A percentile compares a stretch with the other conserved stretches of the same genome.
Evolutionary conservation across 2,888 invertebrate genomes (phyloP).

Genomic region (Sericinus montela): DNA sequence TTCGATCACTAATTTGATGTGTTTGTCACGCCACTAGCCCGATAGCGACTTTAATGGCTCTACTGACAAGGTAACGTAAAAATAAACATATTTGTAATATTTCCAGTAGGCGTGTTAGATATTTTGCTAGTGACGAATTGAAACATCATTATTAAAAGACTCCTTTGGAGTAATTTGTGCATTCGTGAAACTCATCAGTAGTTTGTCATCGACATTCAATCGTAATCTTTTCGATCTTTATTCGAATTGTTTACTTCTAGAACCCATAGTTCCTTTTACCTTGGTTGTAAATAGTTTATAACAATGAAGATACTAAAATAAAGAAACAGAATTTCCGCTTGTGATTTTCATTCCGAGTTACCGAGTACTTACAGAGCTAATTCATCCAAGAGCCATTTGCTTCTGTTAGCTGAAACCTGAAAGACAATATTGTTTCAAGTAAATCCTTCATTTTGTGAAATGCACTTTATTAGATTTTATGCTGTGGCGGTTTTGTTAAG

Average conservation of each 20-base stretch:
- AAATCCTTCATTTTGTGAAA: background rate
- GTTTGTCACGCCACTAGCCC: slow-evolving; percentile 89
- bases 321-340: background rate
- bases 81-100: slow-evolving; percentile 41
- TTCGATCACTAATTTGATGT: slow-evolving; percentile 74
- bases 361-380: slow-evolving; percentile 1
- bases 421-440: background rate
- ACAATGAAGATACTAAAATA: no score
- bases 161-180: slow-evolving; percentile 4
- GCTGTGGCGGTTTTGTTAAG: background rate
- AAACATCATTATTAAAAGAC: background rate
- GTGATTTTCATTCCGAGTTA: background rate
- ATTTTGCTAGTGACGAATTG: slow-evolving; percentile 18
- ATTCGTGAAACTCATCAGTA: slow-evolving; percentile 2
- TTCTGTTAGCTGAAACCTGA: slow-evolving; percentile 1
- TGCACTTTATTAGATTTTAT: slow-evolving; percentile 3
- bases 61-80: slow-evolving; percentile 92
- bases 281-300: background rate
- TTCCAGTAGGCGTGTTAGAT: slow-evolving; percentile 41
- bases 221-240: background rate
- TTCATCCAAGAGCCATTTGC: background rate
- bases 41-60: slow-evolving; percentile 97
- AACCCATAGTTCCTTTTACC: background rate
- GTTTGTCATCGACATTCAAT: background rate
- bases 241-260: background rate